Conservation (phyloP, 2,797 vertebrate species). For the Acanthurus lineatus region DNA sequence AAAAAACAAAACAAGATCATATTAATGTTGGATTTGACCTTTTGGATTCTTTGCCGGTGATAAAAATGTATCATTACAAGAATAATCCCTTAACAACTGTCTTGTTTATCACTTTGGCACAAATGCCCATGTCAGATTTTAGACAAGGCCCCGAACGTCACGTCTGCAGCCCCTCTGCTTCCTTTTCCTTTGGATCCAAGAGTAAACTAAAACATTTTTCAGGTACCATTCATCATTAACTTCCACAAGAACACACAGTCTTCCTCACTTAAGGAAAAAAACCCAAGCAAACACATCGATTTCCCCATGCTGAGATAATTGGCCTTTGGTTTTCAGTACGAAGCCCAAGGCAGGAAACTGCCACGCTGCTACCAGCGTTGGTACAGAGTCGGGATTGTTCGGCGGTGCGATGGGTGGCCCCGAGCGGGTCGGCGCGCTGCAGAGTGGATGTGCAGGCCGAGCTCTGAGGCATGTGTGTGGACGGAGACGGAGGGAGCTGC, state of each 20-base stretch:
- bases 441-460: slow-evolving; percentile 12
- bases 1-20: too few relatives aligned
- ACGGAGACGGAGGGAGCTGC: slow-evolving; percentile 14
- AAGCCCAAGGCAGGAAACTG: slow-evolving; percentile 50
- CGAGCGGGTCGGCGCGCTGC: slow-evolving; percentile 19
- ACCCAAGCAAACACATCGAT: slow-evolving; percentile 36
- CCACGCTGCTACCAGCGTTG: slow-evolving; percentile 44
- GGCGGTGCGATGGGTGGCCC: slow-evolving; percentile 70
- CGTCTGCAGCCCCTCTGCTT: not conserved
- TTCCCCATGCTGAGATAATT: slow-evolving; percentile 67
- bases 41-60: too few relatives aligned
- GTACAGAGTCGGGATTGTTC: slow-evolving; percentile 67
- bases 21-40: too few relatives aligned
- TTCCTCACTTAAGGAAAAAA: slow-evolving; percentile 24
- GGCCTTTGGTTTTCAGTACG: slow-evolving; percentile 36
- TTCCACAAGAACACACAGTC: slow-evolving; percentile 5
- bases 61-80: too few relatives aligned
- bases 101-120: not conserved
- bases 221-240: not conserved
- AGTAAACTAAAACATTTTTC: not conserved
- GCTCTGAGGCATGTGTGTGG: slow-evolving; percentile 32
- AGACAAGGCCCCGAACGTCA: not conserved
- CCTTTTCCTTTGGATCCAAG: not conserved
- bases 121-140: not conserved
- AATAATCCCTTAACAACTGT: not conserved